Evolutionary conservation across 2,113 vertebrate genomes (phyloP), one percentile per base, ranked within the genome.

Genomic region (Odocoileus virginianus): DNA sequence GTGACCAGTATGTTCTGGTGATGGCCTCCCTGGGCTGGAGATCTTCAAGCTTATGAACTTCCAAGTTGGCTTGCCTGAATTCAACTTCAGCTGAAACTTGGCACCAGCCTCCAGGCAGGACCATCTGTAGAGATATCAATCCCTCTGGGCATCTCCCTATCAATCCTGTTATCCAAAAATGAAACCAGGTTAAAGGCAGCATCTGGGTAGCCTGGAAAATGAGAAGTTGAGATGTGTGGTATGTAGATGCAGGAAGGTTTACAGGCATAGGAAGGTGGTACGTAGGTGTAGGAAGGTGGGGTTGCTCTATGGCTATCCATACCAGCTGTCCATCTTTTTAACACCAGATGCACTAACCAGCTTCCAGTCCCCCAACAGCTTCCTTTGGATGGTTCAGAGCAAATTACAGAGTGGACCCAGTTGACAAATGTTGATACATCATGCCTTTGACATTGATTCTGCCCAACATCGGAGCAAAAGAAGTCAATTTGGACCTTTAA

Each of bases 11-110:
- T 43, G 47, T 95, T 71, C 94, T 97, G 95, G 94, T 76, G 64
- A 54, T 7, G 54, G 82, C 79, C 78, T 61, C 1, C 57, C 79
- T 78, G 5, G 3, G 57, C 81, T 79, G 87, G 97, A 85, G 86
- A 87, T 91, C 96, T 90, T 85, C 82, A 43, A 33, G 8, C 71
- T 94, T 58, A 2, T 4, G n/a, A 64, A 83, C 33, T n/a, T 95
- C 92, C 98, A 97, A 91, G 64, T 13, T 27, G 86, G 60, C n/a
- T 97, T 91, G 86, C 97, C 96, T 76, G 92, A 95, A 36, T 54
- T 60, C 86, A 14, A 3, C 54, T 67, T 25, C 7, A 67, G 84
- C 92, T 40, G 21, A 78, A 95, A 61, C 50, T 33, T 81, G n/a
- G 57, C 52, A 91, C 57, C 19, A 45, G 47, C 52, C 50, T 11